Base-by-base conservation (phyloP, 2,888 invertebrate genomes). In the Ligdia adustata region DNA sequence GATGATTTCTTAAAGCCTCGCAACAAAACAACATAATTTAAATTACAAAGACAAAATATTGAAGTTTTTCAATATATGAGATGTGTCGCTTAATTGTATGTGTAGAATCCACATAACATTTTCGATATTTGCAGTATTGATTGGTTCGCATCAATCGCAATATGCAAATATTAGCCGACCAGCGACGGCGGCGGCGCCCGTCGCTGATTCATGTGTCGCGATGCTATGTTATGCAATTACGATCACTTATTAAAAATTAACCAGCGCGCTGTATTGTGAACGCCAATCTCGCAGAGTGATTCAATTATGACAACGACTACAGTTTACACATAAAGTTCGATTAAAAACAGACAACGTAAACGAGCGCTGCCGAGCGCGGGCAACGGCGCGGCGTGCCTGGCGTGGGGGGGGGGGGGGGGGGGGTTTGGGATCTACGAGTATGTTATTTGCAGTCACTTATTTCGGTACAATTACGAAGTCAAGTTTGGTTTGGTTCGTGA, bases 41-140 rank as follows among this genome's bases (percentile, higher is more conserved):
- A n/a, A n/a, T n/a, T n/a, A n/a, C n/a, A n/a, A n/a, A n/a, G n/a
- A n/a, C n/a, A n/a, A n/a, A n/a, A n/a, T n/a, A n/a, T n/a, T n/a
- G n/a, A n/a, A n/a, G n/a, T n/a, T n/a, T n/a, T n/a, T n/a, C n/a
- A n/a, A n/a, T n/a, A n/a, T n/a, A n/a, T 58, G 66, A 66, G 57
- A 66, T 65, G 60, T 62, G 56, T 60, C 54, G 57, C 66, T 61
- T 67, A 77, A 79, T 79, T 69, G 57, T 80, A 75, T 85, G 82
- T 79, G 81, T 75, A 75, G 75, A 75, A 79, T 81, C 75, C 78
- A 81, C 79, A 79, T 72, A 79, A 79, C 72, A 79, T 80, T 82
- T 83, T 80, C 80, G 84, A 82, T 88, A 88, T 90, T 90, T 90
- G 85, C 85, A 76, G 80, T 83, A 88, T 87, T 88, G 90, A 90